phyloP scores from a whole-genome alignment of 2,888 invertebrate species.

The Atethmia centrago region DNA sequence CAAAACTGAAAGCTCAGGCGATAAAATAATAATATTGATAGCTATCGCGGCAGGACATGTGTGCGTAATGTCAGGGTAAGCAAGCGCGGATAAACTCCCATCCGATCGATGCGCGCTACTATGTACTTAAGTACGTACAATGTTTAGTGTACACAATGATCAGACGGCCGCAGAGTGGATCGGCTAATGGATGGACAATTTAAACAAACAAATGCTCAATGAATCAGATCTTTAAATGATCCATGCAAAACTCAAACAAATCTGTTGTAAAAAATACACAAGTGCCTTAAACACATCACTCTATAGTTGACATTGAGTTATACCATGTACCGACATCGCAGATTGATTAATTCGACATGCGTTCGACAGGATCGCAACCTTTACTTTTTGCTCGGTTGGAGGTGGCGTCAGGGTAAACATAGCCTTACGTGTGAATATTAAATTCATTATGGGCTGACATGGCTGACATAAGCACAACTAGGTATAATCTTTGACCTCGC shows the following conservation, averaged over 20 bases:
- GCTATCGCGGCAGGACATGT: conserved; percentile 61
- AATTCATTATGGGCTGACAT: conserved; percentile 65
- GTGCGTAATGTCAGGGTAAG: conserved; percentile 67
- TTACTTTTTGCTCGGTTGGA: conserved; percentile 67
- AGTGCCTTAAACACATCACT: conserved; percentile 30
- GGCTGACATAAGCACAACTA: conserved; percentile 47
- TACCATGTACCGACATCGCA: conserved; percentile 21
- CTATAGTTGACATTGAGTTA: conserved; percentile 16
- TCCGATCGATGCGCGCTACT: conserved; percentile 53
- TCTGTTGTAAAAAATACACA: conserved; percentile 37
- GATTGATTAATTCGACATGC: conserved; percentile 67
- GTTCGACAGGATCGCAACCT: conserved; percentile 65
- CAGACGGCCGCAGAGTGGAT: conserved; percentile 42
- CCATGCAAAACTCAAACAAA: conserved; percentile 48
- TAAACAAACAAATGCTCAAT: conserved; percentile 60
- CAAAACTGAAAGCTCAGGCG: conserved; percentile 75
- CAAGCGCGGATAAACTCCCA: conserved; percentile 59
- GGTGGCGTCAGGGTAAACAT: conserved; percentile 74
- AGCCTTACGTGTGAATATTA: conserved; percentile 74
- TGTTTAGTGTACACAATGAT: conserved; percentile 33
- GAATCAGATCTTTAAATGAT: conserved; percentile 45
- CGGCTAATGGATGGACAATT: conserved; percentile 57
- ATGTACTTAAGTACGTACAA: conserved; percentile 19
- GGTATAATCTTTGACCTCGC: conserved; percentile 54
- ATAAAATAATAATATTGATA: conserved; percentile 76